Percentiles rank a stretch among this genome's conserved stretches.
These are phyloP conservation scores for Rhingia rostrata DNA, from an alignment of 2,888 invertebrate species.

Conservation along the genomic window DNA sequence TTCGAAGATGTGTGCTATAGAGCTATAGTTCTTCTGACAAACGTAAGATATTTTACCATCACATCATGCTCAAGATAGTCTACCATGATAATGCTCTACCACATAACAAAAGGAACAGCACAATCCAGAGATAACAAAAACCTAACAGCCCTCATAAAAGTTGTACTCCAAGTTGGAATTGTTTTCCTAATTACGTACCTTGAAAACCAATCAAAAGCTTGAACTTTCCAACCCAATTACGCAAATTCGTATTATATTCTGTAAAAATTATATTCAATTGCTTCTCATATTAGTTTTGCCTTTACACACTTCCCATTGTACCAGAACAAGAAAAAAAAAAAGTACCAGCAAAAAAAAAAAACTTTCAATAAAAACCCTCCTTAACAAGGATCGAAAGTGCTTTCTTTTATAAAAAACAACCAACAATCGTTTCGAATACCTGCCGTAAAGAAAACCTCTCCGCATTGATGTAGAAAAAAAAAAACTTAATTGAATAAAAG, in stretches of 20 bases:
- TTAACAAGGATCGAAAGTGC: constrained; percentile 41
- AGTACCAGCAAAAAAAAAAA: constrained; percentile 45
- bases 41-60: no score
- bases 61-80: no score
- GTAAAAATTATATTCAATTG: constrained; percentile 28
- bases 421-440: constrained; percentile 9
- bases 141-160: no score
- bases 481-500: constrained; percentile 57
- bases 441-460: constrained; percentile 11
- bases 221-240: constrained; percentile 46
- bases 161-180: no score
- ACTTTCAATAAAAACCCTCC: constrained; percentile 45
- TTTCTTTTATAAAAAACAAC: constrained; percentile 9
- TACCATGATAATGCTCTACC: no score
- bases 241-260: constrained; percentile 8
- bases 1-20: no score
- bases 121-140: no score
- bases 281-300: constrained; percentile 1
- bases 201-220: not conserved
- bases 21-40: no score
- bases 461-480: constrained; percentile 9
- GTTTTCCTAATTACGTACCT: not conserved
- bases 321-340: constrained; percentile 8
- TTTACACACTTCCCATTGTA: constrained; percentile 24
- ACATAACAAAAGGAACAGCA: no score